Evolutionary conservation across 2,113 vertebrate species (phyloP), one percentile per base, ranked within the genome.

Genomic region (Coregonus clupeaformis): DNA sequence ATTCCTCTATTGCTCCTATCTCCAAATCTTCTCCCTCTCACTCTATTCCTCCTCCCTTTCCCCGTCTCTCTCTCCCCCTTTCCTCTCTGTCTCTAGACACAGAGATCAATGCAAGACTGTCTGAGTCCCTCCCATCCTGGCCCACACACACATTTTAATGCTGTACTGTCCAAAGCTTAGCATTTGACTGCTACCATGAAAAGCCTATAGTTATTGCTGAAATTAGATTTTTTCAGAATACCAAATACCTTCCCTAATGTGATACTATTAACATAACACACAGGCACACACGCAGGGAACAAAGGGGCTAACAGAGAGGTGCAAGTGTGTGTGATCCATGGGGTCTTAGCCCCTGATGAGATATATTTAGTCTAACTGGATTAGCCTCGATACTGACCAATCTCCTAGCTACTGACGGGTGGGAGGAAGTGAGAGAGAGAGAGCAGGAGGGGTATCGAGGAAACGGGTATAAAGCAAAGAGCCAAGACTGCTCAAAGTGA

Each of bases 301-400:
- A 87, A 81, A 76, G 77, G 76, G 68, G 72, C 73, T 78, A 84
- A 86, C 80, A 72, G 77, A 76, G 85, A 87, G 85, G 86, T 64
- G 73, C 85, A 85, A 45, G 42, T 55, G 6, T 88, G 87, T 85
- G 84, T 86, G 89, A 89, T 89, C 89, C 30, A 73, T 78, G 88
- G 84, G 88, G 88, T 89, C 87, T 92, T 89, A 90, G 88, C 76
- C 68, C 79, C 85, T 91, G 89, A 91, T 77, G 84, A 90, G 86
- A 90, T 90, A 89, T 89, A 91, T 91, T 89, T 85, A 87, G 78
- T 76, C 79, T 91, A 92, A 92, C 84, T 92, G 89, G 91, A 92
- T 92, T 92, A 92, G 82, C 91, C 91, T 92, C 77, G 87, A 89
- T 89, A 88, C 87, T 81, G 79, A 82, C 80, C 86, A 90, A 90